phyloP scores from a whole-genome alignment of 2,888 invertebrate species.

The Torymus tubicola region DNA sequence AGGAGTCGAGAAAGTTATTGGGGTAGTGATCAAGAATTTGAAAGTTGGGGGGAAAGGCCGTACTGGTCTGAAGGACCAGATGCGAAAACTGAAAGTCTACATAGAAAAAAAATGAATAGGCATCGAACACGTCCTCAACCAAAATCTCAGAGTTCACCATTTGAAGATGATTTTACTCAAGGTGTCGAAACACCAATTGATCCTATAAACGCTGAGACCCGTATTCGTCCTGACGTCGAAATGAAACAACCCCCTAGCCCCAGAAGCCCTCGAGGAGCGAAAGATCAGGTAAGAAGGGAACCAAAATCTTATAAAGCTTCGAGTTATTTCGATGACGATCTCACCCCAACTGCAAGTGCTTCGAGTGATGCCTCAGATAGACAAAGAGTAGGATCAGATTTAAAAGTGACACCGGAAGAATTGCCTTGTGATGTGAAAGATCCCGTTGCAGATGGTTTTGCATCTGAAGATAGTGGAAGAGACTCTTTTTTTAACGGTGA shows the following conservation, averaged over 20 bases:
- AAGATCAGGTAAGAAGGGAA: conserved; percentile 66
- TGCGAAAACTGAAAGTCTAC: conserved; percentile 70
- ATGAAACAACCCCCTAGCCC: conserved; percentile 64
- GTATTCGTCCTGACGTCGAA: conserved; percentile 65
- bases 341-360: conserved; percentile 76
- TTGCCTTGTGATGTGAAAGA: conserved; percentile 64
- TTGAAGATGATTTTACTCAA: conserved; percentile 81
- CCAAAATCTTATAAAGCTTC: conserved; percentile 65
- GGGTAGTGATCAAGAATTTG: conserved; percentile 74
- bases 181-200: conserved; percentile 72
- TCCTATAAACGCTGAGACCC: conserved; percentile 63
- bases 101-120: conserved; percentile 71
- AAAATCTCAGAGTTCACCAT: conserved; percentile 78
- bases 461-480: conserved; percentile 65
- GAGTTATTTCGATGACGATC: conserved; percentile 79
- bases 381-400: conserved; percentile 65
- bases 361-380: conserved; percentile 71
- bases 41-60: conserved; percentile 72
- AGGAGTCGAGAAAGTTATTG: conserved; percentile 74
- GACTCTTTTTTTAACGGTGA: conserved; percentile 72
- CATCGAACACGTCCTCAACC: conserved; percentile 67
- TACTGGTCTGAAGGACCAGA: conserved; percentile 73
- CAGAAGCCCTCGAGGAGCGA: conserved; percentile 61
- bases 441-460: conserved; percentile 64
- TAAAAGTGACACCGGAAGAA: conserved; percentile 72